These are phyloP conservation scores for Syngnathus rostellatus DNA, from an alignment of 2,797 vertebrate genomes.

Conservation along the genomic window DNA sequence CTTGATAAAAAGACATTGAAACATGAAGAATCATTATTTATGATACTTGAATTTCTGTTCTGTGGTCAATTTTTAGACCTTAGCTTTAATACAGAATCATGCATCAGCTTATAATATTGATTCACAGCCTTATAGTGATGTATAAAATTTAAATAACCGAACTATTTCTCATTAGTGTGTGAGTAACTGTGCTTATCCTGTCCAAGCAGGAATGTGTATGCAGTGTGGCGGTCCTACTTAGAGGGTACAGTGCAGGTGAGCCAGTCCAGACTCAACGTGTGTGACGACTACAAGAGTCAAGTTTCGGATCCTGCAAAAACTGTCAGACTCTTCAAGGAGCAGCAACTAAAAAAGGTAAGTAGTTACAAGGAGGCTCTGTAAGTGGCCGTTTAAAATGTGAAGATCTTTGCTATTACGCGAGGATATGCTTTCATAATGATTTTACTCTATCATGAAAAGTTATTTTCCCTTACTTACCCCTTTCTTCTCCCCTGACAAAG, in stretches of 20 bases:
- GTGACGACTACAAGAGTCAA: slow-evolving; percentile 92
- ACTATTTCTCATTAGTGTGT: neutral
- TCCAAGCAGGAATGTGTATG: slow-evolving; percentile 83
- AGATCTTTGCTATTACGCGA: neutral
- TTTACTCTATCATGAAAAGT: neutral
- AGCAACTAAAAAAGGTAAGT: slow-evolving; percentile 89
- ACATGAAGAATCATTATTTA: neutral
- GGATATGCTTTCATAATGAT: neutral
- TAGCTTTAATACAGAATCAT: no score
- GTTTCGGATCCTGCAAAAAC: slow-evolving; percentile 91
- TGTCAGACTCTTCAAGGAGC: slow-evolving; percentile 89
- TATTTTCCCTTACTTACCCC: slow-evolving; percentile 15
- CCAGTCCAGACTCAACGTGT: slow-evolving; percentile 90
- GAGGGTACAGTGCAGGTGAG: slow-evolving; percentile 93
- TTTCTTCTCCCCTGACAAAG: slow-evolving; percentile 54
- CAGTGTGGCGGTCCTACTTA: slow-evolving; percentile 91
- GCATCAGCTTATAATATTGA: neutral
- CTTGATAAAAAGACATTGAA: neutral
- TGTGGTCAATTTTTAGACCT: no score
- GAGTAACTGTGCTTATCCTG: slow-evolving; percentile 11
- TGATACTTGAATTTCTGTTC: no score
- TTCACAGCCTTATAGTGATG: no score
- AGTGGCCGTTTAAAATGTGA: no score
- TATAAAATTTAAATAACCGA: neutral
- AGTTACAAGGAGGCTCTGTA: neutral